Evolutionary conservation across 2,797 vertebrate species (phyloP), one percentile per base, ranked within the genome.

Genomic region (Macroramphosus scolopax): DNA sequence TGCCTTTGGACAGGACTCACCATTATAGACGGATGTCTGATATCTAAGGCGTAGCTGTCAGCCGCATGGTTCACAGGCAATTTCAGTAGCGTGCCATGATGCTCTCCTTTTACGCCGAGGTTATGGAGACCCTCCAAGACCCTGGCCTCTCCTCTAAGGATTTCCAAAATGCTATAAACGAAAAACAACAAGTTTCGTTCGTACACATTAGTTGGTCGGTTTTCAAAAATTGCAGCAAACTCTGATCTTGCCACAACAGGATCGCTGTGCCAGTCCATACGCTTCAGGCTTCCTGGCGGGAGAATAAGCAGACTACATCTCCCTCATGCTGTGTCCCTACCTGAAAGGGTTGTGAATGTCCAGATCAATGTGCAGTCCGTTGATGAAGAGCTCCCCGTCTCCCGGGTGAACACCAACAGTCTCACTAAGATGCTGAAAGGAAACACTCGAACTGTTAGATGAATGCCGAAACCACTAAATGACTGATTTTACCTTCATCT

Each of bases 261-360:
- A 60, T 51, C 42, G 49, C 26, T n/a, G 36, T 57, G 51, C 5
- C 32, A 14, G 37, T 30, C 14, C 17, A 47, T 30, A 8, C 34
- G 35, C 56, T 17, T 44, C 37, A 47, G 28, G 25, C 30, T 51
- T 43, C 47, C 60, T 39, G 26, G 11, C 24, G 40, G 53, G 57
- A 63, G 29, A 28, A 22, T n/a, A 46, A 46, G 20, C 39, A 53
- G 36, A 49, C 37, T 12, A 24, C 36, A 6, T 10, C 11, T 33
- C 30, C 50, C 15, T 52, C 49, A 45, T 52, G 41, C 58, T 58
- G 55, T 50, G 68, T 13, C 60, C 51, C 26, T 89, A 98, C 97
- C 93, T 96, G 77, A 99, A 98, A 48, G 93, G 87, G 81, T 97
- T 94, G 65, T 92, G 91, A 84, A 87, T 51, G 72, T 94, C 89